Base-by-base conservation (phyloP, 2,113 vertebrate genomes). In the Phrynosoma platyrhinos region DNA sequence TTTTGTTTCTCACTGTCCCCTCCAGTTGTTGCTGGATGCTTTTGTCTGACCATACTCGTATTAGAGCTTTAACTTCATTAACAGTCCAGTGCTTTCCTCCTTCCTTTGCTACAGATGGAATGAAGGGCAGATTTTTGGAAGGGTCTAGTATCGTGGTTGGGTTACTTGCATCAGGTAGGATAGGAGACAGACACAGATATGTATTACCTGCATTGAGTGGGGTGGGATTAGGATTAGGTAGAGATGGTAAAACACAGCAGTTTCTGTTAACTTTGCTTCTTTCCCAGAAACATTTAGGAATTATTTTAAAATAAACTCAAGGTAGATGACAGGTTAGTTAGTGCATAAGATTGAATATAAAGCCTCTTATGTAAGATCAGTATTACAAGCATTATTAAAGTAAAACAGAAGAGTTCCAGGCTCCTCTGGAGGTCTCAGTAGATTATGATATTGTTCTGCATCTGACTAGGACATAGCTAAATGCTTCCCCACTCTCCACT, bases 1-100 rank as follows among this genome's bases (percentile, higher is more conserved):
- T 97, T 96, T 98, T 98, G 95, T 99, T 99, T 92, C 98, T 97
- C 20, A 98, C 96, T 9, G 98, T 98, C 84, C 96, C 96, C 86
- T 98, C 97, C 62, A 98, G 95, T 92, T 98, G 97, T 74, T 97
- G 96, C 69, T 97, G 96, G 79, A 98, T 96, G 23, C 87, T 96
- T 83, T 96, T 95, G 86, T 99, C 98, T 27, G 98, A 97, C 98
- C 98, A 98, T 91, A 98, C 93, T 53, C 93, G 95, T 94, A 98
- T 94, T 86, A 98, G 95, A 71, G 98, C 98, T 89, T 96, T 96
- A 80, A 98, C 97, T 97, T 99, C 98, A 7, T 98, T 97, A 52
- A 97, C 96, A 13, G 98, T 98, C 97, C 98, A 98, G 89, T 99
- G 98, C 91, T 98, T 98, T 82, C 98, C 98, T 86, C 98, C 98